Evolutionary conservation across 2,113 vertebrate genomes (phyloP).

Genomic region (Camelus bactrianus): DNA sequence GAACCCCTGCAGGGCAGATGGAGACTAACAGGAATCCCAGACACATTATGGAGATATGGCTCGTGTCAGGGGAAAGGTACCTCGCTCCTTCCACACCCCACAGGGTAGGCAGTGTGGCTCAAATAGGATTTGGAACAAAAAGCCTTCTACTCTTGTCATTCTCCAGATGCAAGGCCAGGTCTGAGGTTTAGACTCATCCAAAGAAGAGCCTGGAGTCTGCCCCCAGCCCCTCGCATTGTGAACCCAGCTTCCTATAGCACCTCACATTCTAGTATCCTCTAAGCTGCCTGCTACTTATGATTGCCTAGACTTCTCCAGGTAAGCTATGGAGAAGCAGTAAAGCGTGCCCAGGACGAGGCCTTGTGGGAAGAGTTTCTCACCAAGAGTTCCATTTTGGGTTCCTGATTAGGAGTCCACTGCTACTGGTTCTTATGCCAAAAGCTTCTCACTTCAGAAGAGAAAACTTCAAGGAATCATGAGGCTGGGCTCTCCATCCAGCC

Average conservation of each 20-base stretch:
- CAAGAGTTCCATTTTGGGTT: neutral
- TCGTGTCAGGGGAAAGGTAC: neutral
- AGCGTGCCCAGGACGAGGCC: neutral
- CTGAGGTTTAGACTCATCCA: neutral
- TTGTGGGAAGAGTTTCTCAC: neutral
- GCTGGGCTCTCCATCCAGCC: neutral
- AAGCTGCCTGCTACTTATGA: neutral
- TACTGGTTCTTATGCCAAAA: neutral
- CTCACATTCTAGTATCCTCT: neutral
- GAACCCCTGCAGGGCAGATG: neutral
- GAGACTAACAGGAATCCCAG: neutral
- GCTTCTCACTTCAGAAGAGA: constrained; percentile 20
- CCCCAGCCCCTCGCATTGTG: neutral
- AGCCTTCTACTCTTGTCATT: neutral
- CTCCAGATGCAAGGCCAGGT: neutral
- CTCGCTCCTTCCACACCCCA: neutral
- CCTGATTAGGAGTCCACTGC: neutral
- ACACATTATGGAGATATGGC: neutral
- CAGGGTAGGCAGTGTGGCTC: neutral
- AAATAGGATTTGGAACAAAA: constrained; percentile 7
- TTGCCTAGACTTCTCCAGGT: neutral
- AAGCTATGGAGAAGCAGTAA: neutral
- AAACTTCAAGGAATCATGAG: neutral
- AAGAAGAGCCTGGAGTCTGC: neutral
- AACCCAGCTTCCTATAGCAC: neutral